A percentile compares a stretch with the other conserved stretches of the same genome.
Conservation (phyloP, 2,888 invertebrate genomes). For the Antheraea assamensis region DNA sequence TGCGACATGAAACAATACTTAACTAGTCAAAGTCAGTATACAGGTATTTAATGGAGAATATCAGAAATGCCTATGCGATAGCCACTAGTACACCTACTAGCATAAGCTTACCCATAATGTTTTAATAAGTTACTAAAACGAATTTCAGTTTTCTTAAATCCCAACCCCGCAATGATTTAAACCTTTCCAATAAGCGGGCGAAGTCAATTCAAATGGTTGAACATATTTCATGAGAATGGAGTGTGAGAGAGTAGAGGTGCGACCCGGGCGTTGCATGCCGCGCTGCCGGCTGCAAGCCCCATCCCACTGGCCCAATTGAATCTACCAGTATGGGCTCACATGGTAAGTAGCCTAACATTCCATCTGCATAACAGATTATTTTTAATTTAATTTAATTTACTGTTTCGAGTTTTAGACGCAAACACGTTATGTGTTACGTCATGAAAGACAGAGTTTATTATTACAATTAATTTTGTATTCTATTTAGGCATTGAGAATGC, state of each 20-base stretch:
- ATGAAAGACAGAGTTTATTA: too few relatives aligned
- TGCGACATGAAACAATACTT: too few relatives aligned
- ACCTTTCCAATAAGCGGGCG: background rate
- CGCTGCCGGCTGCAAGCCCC: background rate
- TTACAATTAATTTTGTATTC: too few relatives aligned
- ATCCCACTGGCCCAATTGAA: background rate
- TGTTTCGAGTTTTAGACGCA: background rate
- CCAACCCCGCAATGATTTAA: background rate
- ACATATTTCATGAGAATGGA: background rate
- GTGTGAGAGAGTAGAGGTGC: background rate
- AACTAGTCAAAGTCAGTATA: too few relatives aligned
- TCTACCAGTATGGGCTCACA: background rate
- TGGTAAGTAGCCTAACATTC: background rate
- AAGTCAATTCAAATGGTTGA: constrained; percentile 7
- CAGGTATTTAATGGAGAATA: too few relatives aligned
- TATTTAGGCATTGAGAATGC: too few relatives aligned
- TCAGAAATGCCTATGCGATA: too few relatives aligned
- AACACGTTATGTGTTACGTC: background rate
- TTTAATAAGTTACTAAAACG: background rate
- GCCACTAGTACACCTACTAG: too few relatives aligned
- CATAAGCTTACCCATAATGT: too few relatives aligned
- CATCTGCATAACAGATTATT: background rate
- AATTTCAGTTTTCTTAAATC: background rate
- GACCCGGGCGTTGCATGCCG: background rate
- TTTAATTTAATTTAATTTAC: background rate